These are phyloP conservation scores for Phrynocephalus guinanensis DNA, from an alignment of 2,797 vertebrate species.

Conservation along the genomic window DNA sequence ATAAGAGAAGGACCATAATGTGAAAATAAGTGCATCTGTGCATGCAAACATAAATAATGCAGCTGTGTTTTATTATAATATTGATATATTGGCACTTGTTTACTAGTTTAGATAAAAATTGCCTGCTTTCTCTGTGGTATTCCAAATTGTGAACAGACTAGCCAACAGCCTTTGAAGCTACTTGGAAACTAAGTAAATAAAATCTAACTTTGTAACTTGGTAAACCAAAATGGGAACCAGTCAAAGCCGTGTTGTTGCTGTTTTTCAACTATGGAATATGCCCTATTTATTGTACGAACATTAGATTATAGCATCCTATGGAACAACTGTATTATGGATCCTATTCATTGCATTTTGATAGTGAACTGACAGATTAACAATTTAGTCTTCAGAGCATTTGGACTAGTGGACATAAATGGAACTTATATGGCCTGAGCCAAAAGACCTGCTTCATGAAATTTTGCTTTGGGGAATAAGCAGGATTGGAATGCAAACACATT, in stretches of 20 bases:
- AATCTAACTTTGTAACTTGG: background rate
- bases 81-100: background rate
- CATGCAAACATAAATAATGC: background rate
- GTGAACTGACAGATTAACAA: conserved; percentile 1
- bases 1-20: background rate
- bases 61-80: background rate
- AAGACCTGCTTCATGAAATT: background rate
- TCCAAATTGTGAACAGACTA: background rate
- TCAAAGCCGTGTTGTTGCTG: background rate
- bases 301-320: background rate
- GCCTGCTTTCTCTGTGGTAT: background rate
- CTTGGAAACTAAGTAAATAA: background rate
- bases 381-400: background rate
- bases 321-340: background rate
- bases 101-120: background rate
- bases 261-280: background rate
- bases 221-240: background rate
- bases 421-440: background rate
- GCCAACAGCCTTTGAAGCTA: background rate
- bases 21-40: background rate
- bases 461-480: background rate
- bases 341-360: background rate
- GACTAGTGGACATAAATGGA: background rate
- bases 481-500: background rate
- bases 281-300: background rate